Conservation (phyloP, 2,888 invertebrate genomes). For the Cyaniris semiargus region DNA sequence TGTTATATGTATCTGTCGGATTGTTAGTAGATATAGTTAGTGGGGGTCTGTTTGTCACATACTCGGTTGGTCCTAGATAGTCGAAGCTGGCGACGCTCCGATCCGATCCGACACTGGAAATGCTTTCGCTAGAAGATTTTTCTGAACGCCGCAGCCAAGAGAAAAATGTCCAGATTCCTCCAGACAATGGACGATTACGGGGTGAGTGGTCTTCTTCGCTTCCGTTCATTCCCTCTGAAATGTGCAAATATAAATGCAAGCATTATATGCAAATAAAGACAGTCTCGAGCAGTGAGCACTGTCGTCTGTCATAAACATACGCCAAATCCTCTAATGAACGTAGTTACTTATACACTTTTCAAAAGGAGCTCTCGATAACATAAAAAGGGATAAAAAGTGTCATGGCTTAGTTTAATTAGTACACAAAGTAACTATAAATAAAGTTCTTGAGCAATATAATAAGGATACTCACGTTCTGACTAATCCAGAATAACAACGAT, state of each 20-base stretch:
- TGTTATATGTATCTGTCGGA: constrained; percentile 83
- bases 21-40: constrained; percentile 73
- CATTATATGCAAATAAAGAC: neutral
- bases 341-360: neutral
- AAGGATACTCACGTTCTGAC: constrained; percentile 31
- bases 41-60: constrained; percentile 62
- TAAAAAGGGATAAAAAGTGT: neutral
- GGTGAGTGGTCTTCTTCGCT: constrained; percentile 54
- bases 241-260: constrained; percentile 23
- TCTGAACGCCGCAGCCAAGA: constrained; percentile 86
- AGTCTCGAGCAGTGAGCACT: neutral
- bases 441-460: neutral
- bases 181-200: constrained; percentile 71
- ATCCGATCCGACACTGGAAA: constrained; percentile 85
- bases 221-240: constrained; percentile 70
- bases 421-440: constrained; percentile 23
- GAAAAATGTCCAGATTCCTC: constrained; percentile 82
- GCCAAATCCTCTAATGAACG: neutral
- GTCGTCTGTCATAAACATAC: neutral
- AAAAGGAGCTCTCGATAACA: neutral
- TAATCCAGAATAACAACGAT: constrained; percentile 21
- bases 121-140: constrained; percentile 72
- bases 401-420: neutral
- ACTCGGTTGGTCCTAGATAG: constrained; percentile 81
- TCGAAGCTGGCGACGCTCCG: constrained; percentile 87